Evolutionary conservation across 2,797 vertebrate genomes (phyloP).

Genomic region (Orientallactaga sibirica): DNA sequence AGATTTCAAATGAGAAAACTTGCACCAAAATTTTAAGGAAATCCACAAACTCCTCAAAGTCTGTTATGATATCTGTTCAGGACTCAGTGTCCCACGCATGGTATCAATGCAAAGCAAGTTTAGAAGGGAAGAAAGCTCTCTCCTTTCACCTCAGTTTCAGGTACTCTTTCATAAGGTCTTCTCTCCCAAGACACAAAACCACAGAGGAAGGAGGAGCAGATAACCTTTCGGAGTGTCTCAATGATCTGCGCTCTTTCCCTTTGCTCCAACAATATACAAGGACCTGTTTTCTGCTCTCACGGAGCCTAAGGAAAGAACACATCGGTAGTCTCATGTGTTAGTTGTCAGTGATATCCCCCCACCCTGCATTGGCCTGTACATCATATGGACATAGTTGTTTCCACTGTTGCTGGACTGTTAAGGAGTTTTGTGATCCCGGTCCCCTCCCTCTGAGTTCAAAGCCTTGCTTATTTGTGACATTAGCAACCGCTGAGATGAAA

Average conservation of each 20-base stretch:
- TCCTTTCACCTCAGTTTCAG: not conserved
- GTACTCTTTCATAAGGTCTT: not conserved
- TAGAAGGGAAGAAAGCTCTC: not conserved
- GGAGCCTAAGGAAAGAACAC: not conserved
- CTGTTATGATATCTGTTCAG: not conserved
- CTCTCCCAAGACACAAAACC: not conserved
- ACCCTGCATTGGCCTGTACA: not conserved
- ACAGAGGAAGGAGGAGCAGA: not conserved
- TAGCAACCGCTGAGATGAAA: slow-evolving; percentile 74
- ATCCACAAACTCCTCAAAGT: not conserved
- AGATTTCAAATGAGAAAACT: too few relatives aligned
- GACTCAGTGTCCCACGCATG: not conserved
- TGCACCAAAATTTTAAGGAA: not conserved
- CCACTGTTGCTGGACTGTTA: not conserved
- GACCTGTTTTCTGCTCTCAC: not conserved
- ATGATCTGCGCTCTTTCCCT: not conserved
- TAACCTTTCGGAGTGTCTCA: not conserved
- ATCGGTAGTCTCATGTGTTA: not conserved
- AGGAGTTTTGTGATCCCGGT: not conserved
- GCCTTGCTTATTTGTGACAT: slow-evolving; percentile 71
- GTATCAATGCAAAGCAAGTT: not conserved
- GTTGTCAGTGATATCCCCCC: not conserved
- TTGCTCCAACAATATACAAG: not conserved
- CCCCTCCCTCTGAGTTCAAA: slow-evolving; percentile 69
- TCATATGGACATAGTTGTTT: slow-evolving; percentile 25